Evolutionary conservation across 2,797 vertebrate genomes (phyloP).

Genomic region (Pipistrellus nathusii): DNA sequence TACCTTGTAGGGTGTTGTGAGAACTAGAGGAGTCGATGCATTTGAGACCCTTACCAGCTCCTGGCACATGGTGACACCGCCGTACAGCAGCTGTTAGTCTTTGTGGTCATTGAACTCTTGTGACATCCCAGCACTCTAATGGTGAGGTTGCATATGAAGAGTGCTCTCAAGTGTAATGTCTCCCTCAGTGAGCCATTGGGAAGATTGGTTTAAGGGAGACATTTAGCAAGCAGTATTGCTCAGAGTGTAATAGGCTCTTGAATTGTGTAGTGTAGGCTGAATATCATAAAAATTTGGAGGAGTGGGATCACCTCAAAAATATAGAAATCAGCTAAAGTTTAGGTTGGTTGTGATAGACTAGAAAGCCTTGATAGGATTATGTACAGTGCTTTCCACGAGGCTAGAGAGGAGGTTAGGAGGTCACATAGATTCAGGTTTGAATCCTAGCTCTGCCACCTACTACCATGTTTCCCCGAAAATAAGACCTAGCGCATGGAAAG

Average conservation of each 20-base stretch:
- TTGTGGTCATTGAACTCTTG: not conserved
- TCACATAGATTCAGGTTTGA: not conserved
- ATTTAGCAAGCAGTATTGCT: not conserved
- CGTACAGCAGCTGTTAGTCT: not conserved
- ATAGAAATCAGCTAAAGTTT: not conserved
- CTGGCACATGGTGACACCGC: not conserved
- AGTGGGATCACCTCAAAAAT: not conserved
- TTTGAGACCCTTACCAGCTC: not conserved
- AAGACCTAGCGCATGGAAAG: too few relatives aligned
- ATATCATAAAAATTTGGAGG: constrained; percentile 21
- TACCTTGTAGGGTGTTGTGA: not conserved
- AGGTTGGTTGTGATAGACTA: not conserved
- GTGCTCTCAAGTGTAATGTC: not conserved
- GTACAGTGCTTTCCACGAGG: not conserved
- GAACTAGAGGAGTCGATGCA: not conserved
- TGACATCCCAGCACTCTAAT: not conserved
- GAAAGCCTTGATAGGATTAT: not conserved
- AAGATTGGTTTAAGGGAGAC: constrained; percentile 1
- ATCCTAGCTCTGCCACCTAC: not conserved
- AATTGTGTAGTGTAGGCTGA: not conserved
- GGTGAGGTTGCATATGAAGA: not conserved
- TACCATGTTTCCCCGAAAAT: not conserved
- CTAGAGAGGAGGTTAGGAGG: not conserved
- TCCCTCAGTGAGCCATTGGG: not conserved
- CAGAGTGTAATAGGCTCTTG: not conserved